phyloP scores from a whole-genome alignment of 35 echinoderm and acorn worm genomes.

The Ptychodera flava region DNA sequence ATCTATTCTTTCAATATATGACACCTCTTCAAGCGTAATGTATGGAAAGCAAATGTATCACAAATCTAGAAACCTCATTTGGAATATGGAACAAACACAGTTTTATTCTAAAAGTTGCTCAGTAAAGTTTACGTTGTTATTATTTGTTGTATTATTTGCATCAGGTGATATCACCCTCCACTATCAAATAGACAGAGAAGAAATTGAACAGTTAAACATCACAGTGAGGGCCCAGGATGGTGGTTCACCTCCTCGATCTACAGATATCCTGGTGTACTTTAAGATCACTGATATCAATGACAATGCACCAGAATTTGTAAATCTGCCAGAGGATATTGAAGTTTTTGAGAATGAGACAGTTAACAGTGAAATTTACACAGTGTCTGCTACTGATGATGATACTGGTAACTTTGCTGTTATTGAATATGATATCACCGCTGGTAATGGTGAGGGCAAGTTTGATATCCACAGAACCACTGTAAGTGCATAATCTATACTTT shows the following conservation, averaged over 20 bases:
- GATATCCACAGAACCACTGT: background rate
- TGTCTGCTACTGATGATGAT: slow-evolving; percentile 22
- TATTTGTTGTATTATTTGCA: too few relatives aligned
- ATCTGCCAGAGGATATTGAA: slow-evolving; percentile 10
- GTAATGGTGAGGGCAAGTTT: background rate
- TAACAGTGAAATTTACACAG: background rate
- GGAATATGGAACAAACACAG: too few relatives aligned
- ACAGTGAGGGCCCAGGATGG: slow-evolving; percentile 63
- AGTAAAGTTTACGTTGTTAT: too few relatives aligned
- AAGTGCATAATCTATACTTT: too few relatives aligned
- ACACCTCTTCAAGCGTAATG: too few relatives aligned
- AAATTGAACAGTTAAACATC: slow-evolving; percentile 3
- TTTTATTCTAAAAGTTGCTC: too few relatives aligned
- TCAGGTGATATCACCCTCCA: background rate
- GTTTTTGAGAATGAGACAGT: slow-evolving; percentile 25
- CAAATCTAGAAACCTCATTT: too few relatives aligned
- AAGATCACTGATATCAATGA: slow-evolving; percentile 47
- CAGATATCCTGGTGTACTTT: slow-evolving; percentile 60
- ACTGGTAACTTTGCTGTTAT: background rate
- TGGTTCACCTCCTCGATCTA: slow-evolving; percentile 49
- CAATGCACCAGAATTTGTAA: slow-evolving; percentile 37
- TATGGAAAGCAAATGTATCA: too few relatives aligned
- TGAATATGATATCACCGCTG: background rate
- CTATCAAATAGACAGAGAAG: background rate
- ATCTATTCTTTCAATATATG: too few relatives aligned